Percentiles rank a stretch among this genome's conserved stretches.
Evolutionary conservation across 1,140 invertebrate species (phyloP).

Genomic region (Cydia pomonella): DNA sequence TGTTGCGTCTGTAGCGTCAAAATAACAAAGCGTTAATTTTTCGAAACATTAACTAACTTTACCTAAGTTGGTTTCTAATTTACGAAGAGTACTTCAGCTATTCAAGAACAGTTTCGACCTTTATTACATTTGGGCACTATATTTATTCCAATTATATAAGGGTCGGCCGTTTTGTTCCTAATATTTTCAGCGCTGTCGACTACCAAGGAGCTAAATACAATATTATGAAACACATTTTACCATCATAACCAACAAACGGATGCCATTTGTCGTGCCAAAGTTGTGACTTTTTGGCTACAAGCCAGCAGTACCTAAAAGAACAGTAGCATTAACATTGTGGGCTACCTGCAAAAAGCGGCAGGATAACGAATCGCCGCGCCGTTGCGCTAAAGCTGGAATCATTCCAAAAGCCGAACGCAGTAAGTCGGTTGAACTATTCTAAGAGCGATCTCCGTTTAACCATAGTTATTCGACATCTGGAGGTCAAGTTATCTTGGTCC

Average conservation of each 20-base stretch:
- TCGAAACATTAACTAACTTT: too few species aligned
- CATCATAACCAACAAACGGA: neutral
- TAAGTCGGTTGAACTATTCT: neutral
- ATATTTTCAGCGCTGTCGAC: neutral
- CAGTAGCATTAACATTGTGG: conserved; percentile 3
- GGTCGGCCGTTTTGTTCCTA: neutral
- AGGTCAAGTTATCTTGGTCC: neutral
- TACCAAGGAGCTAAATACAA: neutral
- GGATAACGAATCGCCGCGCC: conserved; percentile 7
- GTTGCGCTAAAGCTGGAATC: neutral
- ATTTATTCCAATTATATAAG: neutral
- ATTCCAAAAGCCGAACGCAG: neutral
- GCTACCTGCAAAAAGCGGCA: conserved; percentile 11
- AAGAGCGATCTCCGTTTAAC: neutral
- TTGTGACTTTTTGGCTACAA: neutral
- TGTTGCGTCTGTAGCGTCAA: too few species aligned
- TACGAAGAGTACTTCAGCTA: neutral
- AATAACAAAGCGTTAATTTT: too few species aligned
- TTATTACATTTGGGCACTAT: neutral
- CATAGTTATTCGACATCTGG: too few species aligned
- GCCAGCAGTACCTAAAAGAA: conserved; percentile 4
- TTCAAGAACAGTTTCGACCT: neutral
- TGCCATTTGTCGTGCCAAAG: neutral
- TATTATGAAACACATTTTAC: conserved; percentile 9
- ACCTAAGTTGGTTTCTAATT: too few species aligned